A percentile compares a stretch with the other conserved stretches of the same genome.
Conservation (phyloP, 2,888 invertebrate species). For the Lasiommata megera region DNA sequence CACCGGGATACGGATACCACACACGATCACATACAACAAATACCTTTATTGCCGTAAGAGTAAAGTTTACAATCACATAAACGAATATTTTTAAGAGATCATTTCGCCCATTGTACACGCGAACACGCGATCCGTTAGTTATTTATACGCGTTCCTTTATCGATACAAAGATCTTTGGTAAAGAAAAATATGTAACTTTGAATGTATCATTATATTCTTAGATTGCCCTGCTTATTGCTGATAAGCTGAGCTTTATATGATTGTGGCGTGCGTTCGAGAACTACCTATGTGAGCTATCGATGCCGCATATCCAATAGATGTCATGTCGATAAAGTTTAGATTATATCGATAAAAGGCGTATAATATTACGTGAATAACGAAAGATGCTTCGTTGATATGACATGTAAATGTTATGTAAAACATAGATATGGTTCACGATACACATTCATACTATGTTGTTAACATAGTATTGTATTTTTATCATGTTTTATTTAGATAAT, state of each 20-base stretch:
- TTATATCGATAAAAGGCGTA: conserved; percentile 17
- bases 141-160: conserved; percentile 29
- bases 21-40: conserved; percentile 4
- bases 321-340: conserved; percentile 18
- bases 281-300: background rate
- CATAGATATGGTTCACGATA: background rate
- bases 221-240: conserved; percentile 23
- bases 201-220: conserved; percentile 19
- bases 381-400: background rate
- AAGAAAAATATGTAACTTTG: conserved; percentile 22
- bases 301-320: conserved; percentile 8
- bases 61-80: conserved; percentile 20
- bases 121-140: conserved; percentile 26
- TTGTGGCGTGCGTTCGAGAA: conserved; percentile 17
- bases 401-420: conserved; percentile 7
- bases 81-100: background rate
- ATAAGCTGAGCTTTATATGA: conserved; percentile 29
- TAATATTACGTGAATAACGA: conserved; percentile 16
- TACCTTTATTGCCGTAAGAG: conserved; percentile 9
- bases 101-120: conserved; percentile 19
- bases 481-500: background rate
- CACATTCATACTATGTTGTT: background rate
- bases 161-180: conserved; percentile 24
- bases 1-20: conserved; percentile 11
- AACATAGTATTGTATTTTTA: background rate